These are phyloP conservation scores for Chrysochloris asiatica DNA, from an alignment of 2,113 vertebrate genomes.

Conservation along the genomic window DNA sequence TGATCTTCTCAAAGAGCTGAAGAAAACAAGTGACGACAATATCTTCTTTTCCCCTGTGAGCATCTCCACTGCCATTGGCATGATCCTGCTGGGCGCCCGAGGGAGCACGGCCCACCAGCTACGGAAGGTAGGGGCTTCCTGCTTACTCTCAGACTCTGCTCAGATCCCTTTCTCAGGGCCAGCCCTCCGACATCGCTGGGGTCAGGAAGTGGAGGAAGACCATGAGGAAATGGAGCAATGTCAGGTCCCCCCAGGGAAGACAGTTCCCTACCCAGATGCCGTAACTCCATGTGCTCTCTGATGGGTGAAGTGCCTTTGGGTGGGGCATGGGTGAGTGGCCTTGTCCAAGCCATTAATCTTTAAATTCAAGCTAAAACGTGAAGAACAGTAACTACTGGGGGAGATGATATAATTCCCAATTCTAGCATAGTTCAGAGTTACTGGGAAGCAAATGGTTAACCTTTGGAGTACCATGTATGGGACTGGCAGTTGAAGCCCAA, in stretches of 20 bases:
- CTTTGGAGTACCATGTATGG: not conserved
- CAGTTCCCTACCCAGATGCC: not conserved
- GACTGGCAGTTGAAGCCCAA: not conserved
- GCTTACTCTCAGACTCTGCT: not conserved
- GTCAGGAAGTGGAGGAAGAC: not conserved
- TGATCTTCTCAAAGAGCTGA: constrained; percentile 75
- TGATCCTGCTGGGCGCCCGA: constrained; percentile 51
- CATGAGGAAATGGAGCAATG: not conserved
- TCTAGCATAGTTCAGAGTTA: too few relatives aligned
- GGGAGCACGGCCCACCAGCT: constrained; percentile 46
- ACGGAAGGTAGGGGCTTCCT: constrained; percentile 35
- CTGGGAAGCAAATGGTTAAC: not conserved
- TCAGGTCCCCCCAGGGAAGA: not conserved
- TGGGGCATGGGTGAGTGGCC: not conserved
- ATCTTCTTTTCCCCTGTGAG: constrained; percentile 75
- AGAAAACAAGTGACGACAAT: constrained; percentile 57
- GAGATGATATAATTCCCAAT: not conserved
- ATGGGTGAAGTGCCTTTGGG: not conserved
- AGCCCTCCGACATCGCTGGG: not conserved
- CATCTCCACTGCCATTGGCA: constrained; percentile 74
- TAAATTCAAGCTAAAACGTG: not conserved
- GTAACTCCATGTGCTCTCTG: not conserved
- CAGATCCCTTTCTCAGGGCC: not conserved
- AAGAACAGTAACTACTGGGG: not conserved
- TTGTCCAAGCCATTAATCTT: not conserved